Evolutionary conservation across 2,888 invertebrate genomes (phyloP), one percentile per base, ranked within the genome.

Genomic region (Sinelater perroti): DNA sequence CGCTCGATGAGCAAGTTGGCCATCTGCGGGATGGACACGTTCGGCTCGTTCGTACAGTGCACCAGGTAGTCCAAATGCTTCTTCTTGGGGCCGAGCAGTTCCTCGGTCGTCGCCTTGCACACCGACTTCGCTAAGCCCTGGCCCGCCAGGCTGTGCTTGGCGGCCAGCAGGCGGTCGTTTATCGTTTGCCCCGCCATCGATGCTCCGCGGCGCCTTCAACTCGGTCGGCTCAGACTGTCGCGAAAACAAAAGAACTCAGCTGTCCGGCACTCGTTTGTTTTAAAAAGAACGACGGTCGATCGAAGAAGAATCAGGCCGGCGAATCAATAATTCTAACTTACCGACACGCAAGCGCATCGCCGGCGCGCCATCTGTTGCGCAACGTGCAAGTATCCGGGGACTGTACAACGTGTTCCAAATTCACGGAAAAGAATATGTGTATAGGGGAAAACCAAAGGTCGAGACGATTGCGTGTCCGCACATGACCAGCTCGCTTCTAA

Each of bases 21-120:
- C 84, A 99, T 86, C 81, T 98, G 97, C 71, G 99, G 99, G 82
- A 99, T 99, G 62, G 98, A 98, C 59, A 99, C 98, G 82, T 99
- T 99, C 58, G 99, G 97, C 83, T 99, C 99, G 81, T 98, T 97
- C 77, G 99, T 99, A 84, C 99, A 99, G 79, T 98, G 97, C 75
- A 99, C 91, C 81, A 99, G 86, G 87, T 99, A 99, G 82, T 99
- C 99, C 81, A 99, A 89, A 86, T 99, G 99, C 84, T 99, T 99
- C 88, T 97, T 97, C 86, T 99, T 99, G 64, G 99, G 99, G 67
- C 96, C 97, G 82, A 98, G 94, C 83, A 98, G 88, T 85, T 99
- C 99, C 86, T 99, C 99, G 69, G 99, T 99, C 67, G 99, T 99
- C 63, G 99, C 97, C 87, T 99, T 99, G 86, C 99, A 98, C 72